Evolutionary conservation across 2,888 invertebrate genomes (phyloP).

Genomic region (Zygogramma bicolorata): DNA sequence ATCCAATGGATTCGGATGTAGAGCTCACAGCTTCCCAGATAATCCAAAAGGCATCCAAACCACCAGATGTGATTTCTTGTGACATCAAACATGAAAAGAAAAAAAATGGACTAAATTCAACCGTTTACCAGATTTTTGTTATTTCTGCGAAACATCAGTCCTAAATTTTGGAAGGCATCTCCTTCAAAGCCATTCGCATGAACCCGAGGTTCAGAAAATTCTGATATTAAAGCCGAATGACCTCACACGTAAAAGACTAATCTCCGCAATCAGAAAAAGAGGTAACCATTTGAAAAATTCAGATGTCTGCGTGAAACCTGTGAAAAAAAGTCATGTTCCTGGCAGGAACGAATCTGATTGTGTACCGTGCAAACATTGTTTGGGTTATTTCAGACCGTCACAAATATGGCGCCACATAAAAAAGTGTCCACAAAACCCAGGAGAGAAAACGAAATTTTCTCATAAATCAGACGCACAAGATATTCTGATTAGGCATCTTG

Average conservation of each 20-base stretch:
- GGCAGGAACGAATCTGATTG: conserved; percentile 10
- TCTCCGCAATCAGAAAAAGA: conserved; percentile 23
- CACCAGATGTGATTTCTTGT: not conserved
- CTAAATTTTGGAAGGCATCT: conserved; percentile 25
- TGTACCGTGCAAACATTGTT: conserved; percentile 16
- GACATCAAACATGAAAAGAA: not conserved
- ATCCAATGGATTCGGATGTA: not conserved
- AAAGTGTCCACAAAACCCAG: conserved; percentile 14
- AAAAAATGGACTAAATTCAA: conserved; percentile 4
- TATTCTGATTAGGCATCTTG: not conserved
- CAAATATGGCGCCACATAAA: conserved; percentile 1
- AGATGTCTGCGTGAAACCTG: conserved; percentile 10
- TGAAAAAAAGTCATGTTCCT: conserved; percentile 20
- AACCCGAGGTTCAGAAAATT: conserved; percentile 21
- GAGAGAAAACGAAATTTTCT: conserved; percentile 18
- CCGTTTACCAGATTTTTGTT: conserved; percentile 16
- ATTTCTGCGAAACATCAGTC: conserved; percentile 16
- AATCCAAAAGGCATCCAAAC: not conserved
- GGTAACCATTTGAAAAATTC: conserved; percentile 20
- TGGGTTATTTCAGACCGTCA: conserved; percentile 8
- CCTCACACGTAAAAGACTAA: conserved; percentile 5
- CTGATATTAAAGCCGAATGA: conserved; percentile 15
- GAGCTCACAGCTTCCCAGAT: not conserved
- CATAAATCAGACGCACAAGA: conserved; percentile 12
- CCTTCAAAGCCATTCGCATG: not conserved